A percentile compares a stretch with the other conserved stretches of the same genome.
Conservation (phyloP, 2,113 vertebrate genomes). For the Gnathonemus echidnorhynchus region DNA sequence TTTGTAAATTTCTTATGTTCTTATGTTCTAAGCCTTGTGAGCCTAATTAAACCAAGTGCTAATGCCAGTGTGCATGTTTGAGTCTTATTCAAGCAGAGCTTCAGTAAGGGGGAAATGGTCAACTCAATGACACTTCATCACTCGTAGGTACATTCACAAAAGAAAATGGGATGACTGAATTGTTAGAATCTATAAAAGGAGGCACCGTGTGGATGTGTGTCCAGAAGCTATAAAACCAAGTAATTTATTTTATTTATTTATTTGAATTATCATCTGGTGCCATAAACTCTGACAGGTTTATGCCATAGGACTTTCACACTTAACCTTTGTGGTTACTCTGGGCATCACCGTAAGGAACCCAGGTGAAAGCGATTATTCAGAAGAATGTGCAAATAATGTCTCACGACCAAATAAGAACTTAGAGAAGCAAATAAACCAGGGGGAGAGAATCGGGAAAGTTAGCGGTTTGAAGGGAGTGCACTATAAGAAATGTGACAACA, state of each 20-base stretch:
- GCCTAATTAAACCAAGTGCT: neutral
- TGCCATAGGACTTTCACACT: neutral
- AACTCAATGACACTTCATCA: neutral
- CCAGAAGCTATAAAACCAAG: neutral
- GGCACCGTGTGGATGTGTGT: neutral
- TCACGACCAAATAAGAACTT: constrained; percentile 12
- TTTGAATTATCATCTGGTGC: neutral
- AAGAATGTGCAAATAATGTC: constrained; percentile 15
- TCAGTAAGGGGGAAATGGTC: neutral
- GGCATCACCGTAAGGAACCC: neutral
- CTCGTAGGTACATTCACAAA: neutral
- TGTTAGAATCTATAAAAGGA: neutral
- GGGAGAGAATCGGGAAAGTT: neutral
- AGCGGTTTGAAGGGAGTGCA: neutral
- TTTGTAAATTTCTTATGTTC: too few relatives aligned
- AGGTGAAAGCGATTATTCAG: constrained; percentile 14
- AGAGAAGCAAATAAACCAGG: constrained; percentile 16
- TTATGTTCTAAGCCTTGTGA: neutral
- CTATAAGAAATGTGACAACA: constrained; percentile 10
- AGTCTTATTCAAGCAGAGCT: neutral
- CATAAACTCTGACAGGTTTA: neutral
- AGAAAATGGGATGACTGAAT: neutral
- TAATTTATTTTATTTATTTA: neutral
- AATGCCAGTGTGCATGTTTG: neutral
- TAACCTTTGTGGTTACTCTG: neutral